Evolutionary conservation across 1,140 invertebrate species (phyloP).

Genomic region (Littorina saxatilis): DNA sequence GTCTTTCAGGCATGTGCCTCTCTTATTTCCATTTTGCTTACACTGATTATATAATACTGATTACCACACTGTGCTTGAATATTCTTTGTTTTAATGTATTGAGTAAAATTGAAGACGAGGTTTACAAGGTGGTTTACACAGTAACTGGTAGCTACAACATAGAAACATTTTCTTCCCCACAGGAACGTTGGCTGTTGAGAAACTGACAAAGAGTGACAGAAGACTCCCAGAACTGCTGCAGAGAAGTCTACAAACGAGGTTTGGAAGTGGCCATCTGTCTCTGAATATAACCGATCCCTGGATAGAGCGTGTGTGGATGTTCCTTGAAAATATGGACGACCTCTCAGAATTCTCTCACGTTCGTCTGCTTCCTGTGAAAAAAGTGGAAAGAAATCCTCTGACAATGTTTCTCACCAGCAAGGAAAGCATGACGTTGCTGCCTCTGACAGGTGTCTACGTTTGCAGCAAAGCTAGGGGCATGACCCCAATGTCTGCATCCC

Average conservation of each 20-base stretch:
- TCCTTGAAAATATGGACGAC: not conserved
- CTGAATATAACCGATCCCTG: slow-evolving; percentile 12
- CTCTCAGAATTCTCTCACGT: slow-evolving; percentile 7
- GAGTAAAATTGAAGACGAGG: too few relatives aligned
- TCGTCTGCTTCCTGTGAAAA: slow-evolving; percentile 17
- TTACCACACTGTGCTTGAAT: too few relatives aligned
- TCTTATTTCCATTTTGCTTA: too few relatives aligned
- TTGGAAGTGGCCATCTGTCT: not conserved
- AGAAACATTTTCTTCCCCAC: not conserved
- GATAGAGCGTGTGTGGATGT: slow-evolving; percentile 33
- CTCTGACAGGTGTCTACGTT: slow-evolving; percentile 24
- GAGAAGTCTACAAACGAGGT: slow-evolving; percentile 9
- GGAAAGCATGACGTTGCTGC: slow-evolving; percentile 2
- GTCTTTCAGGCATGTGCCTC: too few relatives aligned
- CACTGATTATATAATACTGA: too few relatives aligned
- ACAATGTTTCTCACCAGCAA: too few relatives aligned
- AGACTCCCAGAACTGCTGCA: not conserved
- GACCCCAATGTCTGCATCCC: not conserved
- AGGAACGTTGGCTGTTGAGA: too few relatives aligned
- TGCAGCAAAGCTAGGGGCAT: not conserved
- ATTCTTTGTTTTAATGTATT: too few relatives aligned
- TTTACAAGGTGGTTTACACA: too few relatives aligned
- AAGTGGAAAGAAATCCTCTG: not conserved
- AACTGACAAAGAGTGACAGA: not conserved
- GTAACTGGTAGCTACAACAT: too few relatives aligned